These are phyloP conservation scores for Nycteola revayana DNA, from an alignment of 2,888 invertebrate genomes.

Conservation along the genomic window DNA sequence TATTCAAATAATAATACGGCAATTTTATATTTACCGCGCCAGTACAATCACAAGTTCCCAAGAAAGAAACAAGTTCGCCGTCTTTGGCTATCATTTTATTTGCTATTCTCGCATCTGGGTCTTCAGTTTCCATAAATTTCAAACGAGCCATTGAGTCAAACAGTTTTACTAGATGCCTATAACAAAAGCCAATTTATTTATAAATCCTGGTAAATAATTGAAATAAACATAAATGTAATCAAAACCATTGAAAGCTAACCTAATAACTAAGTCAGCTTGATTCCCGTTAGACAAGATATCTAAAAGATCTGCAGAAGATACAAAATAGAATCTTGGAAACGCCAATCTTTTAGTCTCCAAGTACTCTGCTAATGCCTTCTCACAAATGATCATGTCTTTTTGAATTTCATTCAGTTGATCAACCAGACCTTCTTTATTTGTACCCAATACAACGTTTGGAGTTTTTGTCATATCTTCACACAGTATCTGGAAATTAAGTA, in stretches of 20 bases:
- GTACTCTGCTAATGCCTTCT: constrained; percentile 98
- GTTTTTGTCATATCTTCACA: constrained; percentile 90
- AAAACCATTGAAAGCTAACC: constrained; percentile 46
- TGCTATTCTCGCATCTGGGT: constrained; percentile 83
- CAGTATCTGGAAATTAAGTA: constrained; percentile 82
- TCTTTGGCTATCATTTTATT: constrained; percentile 96
- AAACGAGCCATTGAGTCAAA: constrained; percentile 97
- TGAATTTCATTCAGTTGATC: constrained; percentile 91
- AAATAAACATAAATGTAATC: too few relatives aligned
- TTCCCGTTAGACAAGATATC: constrained; percentile 98
- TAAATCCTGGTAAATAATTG: too few relatives aligned
- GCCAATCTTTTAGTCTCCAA: constrained; percentile 97
- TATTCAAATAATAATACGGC: too few relatives aligned
- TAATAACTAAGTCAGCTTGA: constrained; percentile 91
- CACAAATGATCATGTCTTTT: constrained; percentile 93
- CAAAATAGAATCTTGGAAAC: constrained; percentile 98
- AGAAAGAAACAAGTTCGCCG: constrained; percentile 94
- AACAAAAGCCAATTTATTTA: constrained; percentile 30
- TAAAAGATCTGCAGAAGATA: constrained; percentile 96
- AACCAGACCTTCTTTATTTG: constrained; percentile 92
- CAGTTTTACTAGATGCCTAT: constrained; percentile 94
- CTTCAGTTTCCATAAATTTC: constrained; percentile 86
- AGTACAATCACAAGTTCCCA: constrained; percentile 89
- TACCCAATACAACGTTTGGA: constrained; percentile 94
- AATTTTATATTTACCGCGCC: constrained; percentile 87